phyloP scores from a whole-genome alignment of 1,140 invertebrate species.

The Neodiprion lecontei region DNA sequence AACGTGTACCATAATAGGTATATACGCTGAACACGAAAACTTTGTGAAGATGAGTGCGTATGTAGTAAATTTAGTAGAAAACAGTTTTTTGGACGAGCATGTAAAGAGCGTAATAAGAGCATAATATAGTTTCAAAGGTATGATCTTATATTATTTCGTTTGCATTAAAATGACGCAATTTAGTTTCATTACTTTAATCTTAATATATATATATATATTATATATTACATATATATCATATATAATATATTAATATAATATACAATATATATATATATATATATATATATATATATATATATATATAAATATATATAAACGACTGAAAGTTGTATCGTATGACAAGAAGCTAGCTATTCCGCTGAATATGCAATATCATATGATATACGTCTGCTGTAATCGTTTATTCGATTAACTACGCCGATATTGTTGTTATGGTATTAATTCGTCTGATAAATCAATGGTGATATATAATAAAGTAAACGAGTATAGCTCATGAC shows the following conservation, averaged over 20 bases:
- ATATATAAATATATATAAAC: background rate
- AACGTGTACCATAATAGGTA: too few relatives aligned
- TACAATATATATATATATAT: too few relatives aligned
- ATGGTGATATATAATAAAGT: too few relatives aligned
- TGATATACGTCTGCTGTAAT: background rate
- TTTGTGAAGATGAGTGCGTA: too few relatives aligned
- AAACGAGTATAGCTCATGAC: too few relatives aligned
- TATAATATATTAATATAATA: background rate
- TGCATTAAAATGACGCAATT: background rate
- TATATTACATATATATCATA: too few relatives aligned
- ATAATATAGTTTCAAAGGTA: too few relatives aligned
- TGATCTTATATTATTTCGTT: background rate
- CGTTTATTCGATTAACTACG: background rate
- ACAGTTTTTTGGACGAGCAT: background rate
- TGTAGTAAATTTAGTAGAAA: background rate
- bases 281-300: too few relatives aligned
- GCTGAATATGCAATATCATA: background rate
- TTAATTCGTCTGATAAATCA: too few relatives aligned
- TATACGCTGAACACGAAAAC: too few relatives aligned
- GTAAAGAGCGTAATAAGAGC: too few relatives aligned
- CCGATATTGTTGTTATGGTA: too few relatives aligned
- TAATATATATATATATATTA: background rate
- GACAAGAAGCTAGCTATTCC: background rate
- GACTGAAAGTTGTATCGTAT: background rate
- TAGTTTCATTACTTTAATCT: background rate